Percentiles rank a stretch among this genome's conserved stretches.
Conservation (phyloP, 1,140 invertebrate species). For the Drosophila baimaii region DNA sequence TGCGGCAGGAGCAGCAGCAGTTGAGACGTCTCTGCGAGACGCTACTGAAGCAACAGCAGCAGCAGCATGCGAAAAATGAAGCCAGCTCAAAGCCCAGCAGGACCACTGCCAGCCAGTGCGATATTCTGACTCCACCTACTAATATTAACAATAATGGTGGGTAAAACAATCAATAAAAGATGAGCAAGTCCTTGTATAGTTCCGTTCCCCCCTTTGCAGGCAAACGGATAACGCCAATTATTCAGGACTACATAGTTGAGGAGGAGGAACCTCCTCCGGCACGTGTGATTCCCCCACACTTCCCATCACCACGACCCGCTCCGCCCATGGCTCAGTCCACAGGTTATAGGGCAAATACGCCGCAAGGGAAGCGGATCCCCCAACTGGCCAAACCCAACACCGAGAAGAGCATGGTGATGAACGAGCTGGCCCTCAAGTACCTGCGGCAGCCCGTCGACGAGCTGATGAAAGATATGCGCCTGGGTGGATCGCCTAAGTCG, state of each 20-base stretch:
- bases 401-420: constrained; percentile 79
- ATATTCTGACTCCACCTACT: constrained; percentile 29
- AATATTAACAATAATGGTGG: constrained; percentile 37
- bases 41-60: constrained; percentile 41
- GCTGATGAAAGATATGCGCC: constrained; percentile 66
- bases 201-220: constrained; percentile 6
- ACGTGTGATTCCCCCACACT: constrained; percentile 46
- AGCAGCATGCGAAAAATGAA: constrained; percentile 25
- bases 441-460: constrained; percentile 75
- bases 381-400: constrained; percentile 57
- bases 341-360: constrained; percentile 62
- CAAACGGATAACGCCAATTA: constrained; percentile 51
- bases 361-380: constrained; percentile 28
- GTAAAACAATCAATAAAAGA: constrained; percentile 5
- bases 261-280: constrained; percentile 49
- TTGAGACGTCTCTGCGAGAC: constrained; percentile 51
- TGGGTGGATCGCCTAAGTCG: constrained; percentile 25
- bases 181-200: background rate
- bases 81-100: constrained; percentile 22
- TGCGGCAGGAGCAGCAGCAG: constrained; percentile 65
- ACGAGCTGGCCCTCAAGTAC: constrained; percentile 78
- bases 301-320: constrained; percentile 56
- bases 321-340: constrained; percentile 74
- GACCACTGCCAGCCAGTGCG: constrained; percentile 56
- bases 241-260: constrained; percentile 70